Conservation (phyloP, 2,888 invertebrate species). For the Drosophila pseudotalamancana region DNA sequence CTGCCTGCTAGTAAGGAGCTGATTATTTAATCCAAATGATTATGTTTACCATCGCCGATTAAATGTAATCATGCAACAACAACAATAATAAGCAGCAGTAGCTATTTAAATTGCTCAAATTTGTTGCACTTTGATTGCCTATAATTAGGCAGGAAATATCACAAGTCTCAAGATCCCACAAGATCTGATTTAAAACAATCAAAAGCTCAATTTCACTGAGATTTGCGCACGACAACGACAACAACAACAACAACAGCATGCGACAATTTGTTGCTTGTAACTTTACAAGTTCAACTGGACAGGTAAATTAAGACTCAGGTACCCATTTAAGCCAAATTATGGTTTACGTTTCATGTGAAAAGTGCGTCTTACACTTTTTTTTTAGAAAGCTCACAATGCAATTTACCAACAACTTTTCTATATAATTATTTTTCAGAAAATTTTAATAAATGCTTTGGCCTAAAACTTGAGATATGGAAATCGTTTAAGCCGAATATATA, state of each 20-base stretch:
- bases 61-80: conserved; percentile 61
- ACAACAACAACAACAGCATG: conserved; percentile 10
- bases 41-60: conserved; percentile 67
- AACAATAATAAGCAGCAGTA: conserved; percentile 23
- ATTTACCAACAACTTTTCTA: not conserved
- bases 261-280: conserved; percentile 4
- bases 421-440: no score
- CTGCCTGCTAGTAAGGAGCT: conserved; percentile 42
- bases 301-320: no score
- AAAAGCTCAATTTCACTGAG: conserved; percentile 35
- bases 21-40: conserved; percentile 79
- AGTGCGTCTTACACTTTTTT: not conserved
- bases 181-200: conserved; percentile 44
- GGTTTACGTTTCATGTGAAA: not conserved
- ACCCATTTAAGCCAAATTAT: conserved; percentile 10
- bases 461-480: no score
- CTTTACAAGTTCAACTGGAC: not conserved
- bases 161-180: conserved; percentile 34
- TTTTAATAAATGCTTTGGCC: no score
- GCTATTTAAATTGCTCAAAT: conserved; percentile 16
- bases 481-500: no score
- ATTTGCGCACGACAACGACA: conserved; percentile 20
- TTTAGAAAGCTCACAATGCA: not conserved
- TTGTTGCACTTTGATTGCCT: conserved; percentile 58
- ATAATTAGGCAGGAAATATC: conserved; percentile 66